Base-by-base conservation (phyloP, 2,113 vertebrate species). In the Monopterus albus region DNA sequence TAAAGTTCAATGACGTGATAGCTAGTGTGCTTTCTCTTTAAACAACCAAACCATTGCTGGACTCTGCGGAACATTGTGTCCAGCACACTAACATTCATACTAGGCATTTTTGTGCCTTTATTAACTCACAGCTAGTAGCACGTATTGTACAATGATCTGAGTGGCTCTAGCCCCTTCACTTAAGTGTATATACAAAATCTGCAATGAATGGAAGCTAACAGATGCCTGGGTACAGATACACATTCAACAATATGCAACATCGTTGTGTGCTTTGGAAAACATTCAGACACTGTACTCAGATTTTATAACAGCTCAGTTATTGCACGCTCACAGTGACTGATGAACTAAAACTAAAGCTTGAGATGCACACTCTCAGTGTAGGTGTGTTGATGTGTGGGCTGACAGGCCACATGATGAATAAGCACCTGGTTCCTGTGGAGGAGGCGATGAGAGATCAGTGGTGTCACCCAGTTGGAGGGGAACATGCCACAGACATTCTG, bases 341-440 rank as follows among this genome's bases (percentile, higher is more conserved):
- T 29, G 21, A 65, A 10, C 8, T 66, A 35, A 43, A 70, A 25
- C 17, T 57, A 25, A 18, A 35, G 15, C 20, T 1, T n/a, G n/a
- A 47, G 40, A 25, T 73, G n/a, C 7, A 20, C 43, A 29, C 3
- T 51, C n/a, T 26, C 36, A 1, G 40, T 17, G 63, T 59, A 12
- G 66, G 81, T 15, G 80, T 75, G 65, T 2, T 25, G 28, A 40
- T 21, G 60, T 57, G 69, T 64, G 64, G 73, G 61, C 35, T 59
- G 51, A 77, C 20, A 20, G 35, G 14, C 52, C 35, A 31, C 66
- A 15, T 59, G 42, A 69, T 66, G 55, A 72, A 17, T 23, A 38
- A 76, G 51, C 72, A 63, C 45, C 72, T 83, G 72, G 21, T 39
- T 38, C 57, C 3, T 49, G 68, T 35, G 67, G 71, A 78, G 71